These are phyloP conservation scores for Stegodyphus dumicola DNA, from an alignment of 1,140 invertebrate species.

Conservation along the genomic window DNA sequence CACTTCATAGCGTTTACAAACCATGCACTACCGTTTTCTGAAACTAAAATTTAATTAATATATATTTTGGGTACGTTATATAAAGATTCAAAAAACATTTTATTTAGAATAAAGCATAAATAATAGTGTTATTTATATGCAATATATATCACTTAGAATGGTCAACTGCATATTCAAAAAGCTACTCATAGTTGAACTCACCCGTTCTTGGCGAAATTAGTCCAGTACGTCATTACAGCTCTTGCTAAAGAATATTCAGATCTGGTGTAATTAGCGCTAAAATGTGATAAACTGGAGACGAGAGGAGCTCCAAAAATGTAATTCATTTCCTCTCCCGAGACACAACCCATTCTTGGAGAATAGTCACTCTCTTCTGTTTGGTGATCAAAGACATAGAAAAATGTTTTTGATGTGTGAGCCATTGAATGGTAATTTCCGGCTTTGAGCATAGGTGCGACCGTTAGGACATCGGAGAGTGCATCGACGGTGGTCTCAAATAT, in stretches of 20 bases:
- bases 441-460: conserved; percentile 90
- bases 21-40: too few species aligned
- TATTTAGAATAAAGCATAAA: too few species aligned
- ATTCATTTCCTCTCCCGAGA: conserved; percentile 92
- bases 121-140: too few species aligned
- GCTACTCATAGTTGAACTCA: conserved; percentile 71
- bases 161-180: too few species aligned
- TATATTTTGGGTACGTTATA: too few species aligned
- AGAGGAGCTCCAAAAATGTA: conserved; percentile 88
- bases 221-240: conserved; percentile 92
- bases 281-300: conserved; percentile 84
- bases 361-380: conserved; percentile 92
- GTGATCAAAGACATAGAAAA: conserved; percentile 93
- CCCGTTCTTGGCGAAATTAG: conserved; percentile 97
- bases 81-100: too few species aligned
- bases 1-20: too few species aligned
- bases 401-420: conserved; percentile 74
- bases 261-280: conserved; percentile 88
- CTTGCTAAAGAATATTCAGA: conserved; percentile 89
- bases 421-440: conserved; percentile 93
- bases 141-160: too few species aligned
- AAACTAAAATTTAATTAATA: too few species aligned
- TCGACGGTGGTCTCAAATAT: conserved; percentile 91
- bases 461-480: conserved; percentile 91
- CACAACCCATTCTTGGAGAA: conserved; percentile 84